Percentiles rank a stretch among this genome's conserved stretches.
These are phyloP conservation scores for Bradypus variegatus DNA, from an alignment of 2,797 vertebrate species.

Conservation along the genomic window DNA sequence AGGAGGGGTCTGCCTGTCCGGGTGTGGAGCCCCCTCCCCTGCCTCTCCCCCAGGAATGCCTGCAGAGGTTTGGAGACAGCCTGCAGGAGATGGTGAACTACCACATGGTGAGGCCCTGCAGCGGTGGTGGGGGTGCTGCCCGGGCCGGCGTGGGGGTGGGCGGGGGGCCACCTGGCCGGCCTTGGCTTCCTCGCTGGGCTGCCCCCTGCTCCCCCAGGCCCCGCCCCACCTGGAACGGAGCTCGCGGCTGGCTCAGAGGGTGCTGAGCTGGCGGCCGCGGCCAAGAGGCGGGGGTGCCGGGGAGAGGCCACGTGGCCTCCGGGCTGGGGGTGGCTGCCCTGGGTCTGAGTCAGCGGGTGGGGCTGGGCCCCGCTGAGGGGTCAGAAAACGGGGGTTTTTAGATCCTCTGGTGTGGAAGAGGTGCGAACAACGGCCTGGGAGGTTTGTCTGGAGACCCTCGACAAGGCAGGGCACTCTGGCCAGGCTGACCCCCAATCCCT, in stretches of 20 bases:
- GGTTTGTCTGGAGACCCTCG: too few relatives aligned
- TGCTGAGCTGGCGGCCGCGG: not conserved
- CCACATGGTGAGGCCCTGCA: slow-evolving; percentile 85
- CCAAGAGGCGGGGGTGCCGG: not conserved
- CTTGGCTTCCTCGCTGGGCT: not conserved
- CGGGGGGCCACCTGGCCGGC: too few relatives aligned
- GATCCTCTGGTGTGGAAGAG: too few relatives aligned
- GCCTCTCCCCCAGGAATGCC: slow-evolving; percentile 81
- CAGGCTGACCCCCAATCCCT: too few relatives aligned
- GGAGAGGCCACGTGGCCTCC: not conserved
- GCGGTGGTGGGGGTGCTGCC: too few relatives aligned
- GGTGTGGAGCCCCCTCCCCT: not conserved
- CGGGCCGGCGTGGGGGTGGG: too few relatives aligned
- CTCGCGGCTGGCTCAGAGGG: not conserved
- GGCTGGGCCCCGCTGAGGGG: too few relatives aligned
- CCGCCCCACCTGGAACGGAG: not conserved
- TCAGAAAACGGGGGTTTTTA: too few relatives aligned
- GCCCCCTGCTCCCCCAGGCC: not conserved
- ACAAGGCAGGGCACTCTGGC: too few relatives aligned
- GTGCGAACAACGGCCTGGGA: too few relatives aligned
- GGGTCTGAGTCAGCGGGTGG: not conserved
- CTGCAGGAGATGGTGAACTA: slow-evolving; percentile 98
- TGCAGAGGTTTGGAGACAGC: slow-evolving; percentile 93
- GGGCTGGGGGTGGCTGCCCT: not conserved
- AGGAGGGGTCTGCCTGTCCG: not conserved